Evolutionary conservation across 1,140 invertebrate genomes (phyloP), one percentile per base, ranked within the genome.

Genomic region (Bombus terrestris): DNA sequence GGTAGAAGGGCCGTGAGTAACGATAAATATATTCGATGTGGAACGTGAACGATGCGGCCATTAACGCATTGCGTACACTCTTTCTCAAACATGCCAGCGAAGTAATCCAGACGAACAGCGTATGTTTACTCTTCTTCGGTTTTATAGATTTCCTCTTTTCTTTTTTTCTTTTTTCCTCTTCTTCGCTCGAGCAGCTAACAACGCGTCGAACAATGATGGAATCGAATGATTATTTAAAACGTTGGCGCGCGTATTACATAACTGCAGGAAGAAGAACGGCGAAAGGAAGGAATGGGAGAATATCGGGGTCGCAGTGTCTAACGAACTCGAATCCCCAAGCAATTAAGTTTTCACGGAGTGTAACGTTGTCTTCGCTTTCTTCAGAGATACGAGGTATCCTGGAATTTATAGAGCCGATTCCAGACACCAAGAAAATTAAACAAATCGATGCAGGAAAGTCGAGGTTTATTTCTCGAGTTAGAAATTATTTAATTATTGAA

Each of bases 241-340:
- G 62, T 66, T 25, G 41, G 5, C 22, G 6, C 2, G 8, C 6
- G 69, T 41, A 35, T 53, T 53, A 2, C 47, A 22, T n/a, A 68
- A 84, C 68, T 80, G 76, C 43, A 47, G 72, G 72, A 62, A 57
- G 73, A 71, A 68, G 57, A 82, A 76, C 80, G 79, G 85, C 62
- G 77, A 81, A 83, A 80, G 62, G 76, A 83, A 80, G 62, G 76
- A 84, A 81, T 78, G 89, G 93, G 6, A 91, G 89, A 91, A 88
- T 88, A 89, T 91, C 92, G 88, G 88, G 81, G 91, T 88, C 90
- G 89, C 90, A 72, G 75, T 84, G 83, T 89, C 90, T 93, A 93
- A 93, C 92, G 92, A 93, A 91, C 90, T 91, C 90, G 89, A 93
- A 92, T 93, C 93, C 93, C 93, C 66, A 87, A 93, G 93, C 93